Conservation (phyloP, 2,113 vertebrate genomes). For the Seriola dumerili region DNA sequence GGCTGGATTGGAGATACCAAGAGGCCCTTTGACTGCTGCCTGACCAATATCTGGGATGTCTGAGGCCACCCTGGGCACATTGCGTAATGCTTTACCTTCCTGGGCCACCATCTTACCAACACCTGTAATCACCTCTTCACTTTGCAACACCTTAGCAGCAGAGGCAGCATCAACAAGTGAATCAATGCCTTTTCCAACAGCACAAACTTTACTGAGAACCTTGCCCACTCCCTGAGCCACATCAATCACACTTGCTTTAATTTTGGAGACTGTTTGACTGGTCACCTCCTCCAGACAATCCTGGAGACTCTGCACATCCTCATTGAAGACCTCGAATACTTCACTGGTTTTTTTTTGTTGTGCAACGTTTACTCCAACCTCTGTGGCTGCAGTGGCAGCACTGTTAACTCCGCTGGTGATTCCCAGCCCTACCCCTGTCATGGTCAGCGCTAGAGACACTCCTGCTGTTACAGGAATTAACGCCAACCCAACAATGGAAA, state of each 20-base stretch:
- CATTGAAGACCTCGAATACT: slow-evolving; percentile 59
- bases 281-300: slow-evolving; percentile 41
- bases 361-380: slow-evolving; percentile 46
- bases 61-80: slow-evolving; percentile 22
- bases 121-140: not conserved
- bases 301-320: slow-evolving; percentile 55
- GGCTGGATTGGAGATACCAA: slow-evolving; percentile 23
- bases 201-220: rapidly evolving
- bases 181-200: slow-evolving; percentile 17
- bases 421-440: slow-evolving; percentile 54
- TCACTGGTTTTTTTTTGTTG: slow-evolving; percentile 47
- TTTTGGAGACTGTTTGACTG: not conserved
- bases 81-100: slow-evolving; percentile 29
- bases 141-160: not conserved
- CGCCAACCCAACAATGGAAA: slow-evolving; percentile 66
- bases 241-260: rapidly evolving
- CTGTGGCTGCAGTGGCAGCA: slow-evolving; percentile 35
- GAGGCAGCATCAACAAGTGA: slow-evolving; percentile 12
- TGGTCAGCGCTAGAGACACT: slow-evolving; percentile 53
- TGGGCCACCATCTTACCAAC: slow-evolving; percentile 22
- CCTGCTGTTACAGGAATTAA: slow-evolving; percentile 69
- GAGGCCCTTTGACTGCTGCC: slow-evolving; percentile 44
- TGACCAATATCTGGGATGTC: slow-evolving; percentile 62
- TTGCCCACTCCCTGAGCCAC: not conserved
- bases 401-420: slow-evolving; percentile 62